Evolutionary conservation across 2,888 invertebrate species (phyloP), one percentile per base, ranked within the genome.

Genomic region (Coenonympha arcania): DNA sequence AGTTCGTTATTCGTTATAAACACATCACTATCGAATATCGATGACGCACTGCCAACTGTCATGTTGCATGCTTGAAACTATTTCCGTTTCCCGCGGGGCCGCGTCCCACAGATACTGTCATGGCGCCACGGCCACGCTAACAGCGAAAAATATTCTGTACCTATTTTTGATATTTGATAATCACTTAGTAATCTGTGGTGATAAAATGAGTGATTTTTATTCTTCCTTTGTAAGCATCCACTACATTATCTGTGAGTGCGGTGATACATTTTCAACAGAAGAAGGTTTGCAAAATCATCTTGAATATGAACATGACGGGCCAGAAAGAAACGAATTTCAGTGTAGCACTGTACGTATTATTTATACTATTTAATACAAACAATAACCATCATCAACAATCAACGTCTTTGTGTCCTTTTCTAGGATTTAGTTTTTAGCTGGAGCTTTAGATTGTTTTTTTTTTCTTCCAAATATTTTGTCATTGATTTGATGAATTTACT

Each of bases 211-310:
- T 42, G 68, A 72, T 56, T 73, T 67, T 66, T 74, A 69, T 59
- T 75, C 74, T 63, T 73, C 78, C 18, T 76, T 77, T 58, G 79
- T 79, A 54, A 76, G 76, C 64, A 73, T 74, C 54, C 74, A 79
- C 53, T 79, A 78, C 66, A 77, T 79, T 68, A 77, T 79, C 76
- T 78, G 79, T 74, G 76, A 79, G 54, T 80, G 79, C 33, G 79
- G 79, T 0, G 73, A 77, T 56, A 77, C 72, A 13, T 79, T 79
- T 64, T 71, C 76, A 0, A 68, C 70, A 0, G 78, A 79, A 45
- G 74, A 76, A 13, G 69, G 64, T 2, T 52, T 80, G 43, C 71
- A 65, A 50, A 52, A 44, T 0, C 79, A 80, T 60, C 60, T 78
- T 49, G 74, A 74, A 15, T 64, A 50, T 31, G 76, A 75, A 33